Conservation (phyloP, 1,140 invertebrate species). For the Diabrotica virgifera region DNA sequence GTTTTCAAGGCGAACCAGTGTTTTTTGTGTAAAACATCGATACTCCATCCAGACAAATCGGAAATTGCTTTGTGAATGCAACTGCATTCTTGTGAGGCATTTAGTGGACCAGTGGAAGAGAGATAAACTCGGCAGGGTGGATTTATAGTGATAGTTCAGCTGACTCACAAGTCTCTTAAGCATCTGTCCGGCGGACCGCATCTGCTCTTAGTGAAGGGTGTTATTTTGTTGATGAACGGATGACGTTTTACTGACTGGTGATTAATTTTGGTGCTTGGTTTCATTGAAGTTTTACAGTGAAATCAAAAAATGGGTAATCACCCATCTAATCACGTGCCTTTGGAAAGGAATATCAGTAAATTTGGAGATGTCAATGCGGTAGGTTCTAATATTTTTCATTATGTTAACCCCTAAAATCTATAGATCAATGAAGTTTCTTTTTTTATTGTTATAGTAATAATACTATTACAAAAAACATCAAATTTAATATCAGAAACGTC, state of each 20-base stretch:
- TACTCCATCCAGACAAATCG: background rate
- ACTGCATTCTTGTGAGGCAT: constrained; percentile 9
- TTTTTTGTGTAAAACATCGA: constrained; percentile 6
- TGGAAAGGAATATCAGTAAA: constrained; percentile 52
- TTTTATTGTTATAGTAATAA: no score
- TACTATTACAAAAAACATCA: no score
- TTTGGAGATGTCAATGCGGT: constrained; percentile 43
- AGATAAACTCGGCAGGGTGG: background rate
- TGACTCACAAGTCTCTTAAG: constrained; percentile 26
- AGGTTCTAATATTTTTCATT: constrained; percentile 13
- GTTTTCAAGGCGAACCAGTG: constrained; percentile 12
- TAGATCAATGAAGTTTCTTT: no score
- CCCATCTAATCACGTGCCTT: constrained; percentile 65
- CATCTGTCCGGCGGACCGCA: constrained; percentile 33
- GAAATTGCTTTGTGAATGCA: background rate
- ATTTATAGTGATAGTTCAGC: constrained; percentile 11
- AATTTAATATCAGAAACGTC: no score
- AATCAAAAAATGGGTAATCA: constrained; percentile 61
- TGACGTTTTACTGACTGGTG: constrained; percentile 11
- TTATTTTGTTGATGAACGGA: constrained; percentile 12
- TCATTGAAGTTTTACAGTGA: constrained; percentile 6
- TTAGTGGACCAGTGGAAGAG: constrained; percentile 17
- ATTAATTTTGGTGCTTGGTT: constrained; percentile 16
- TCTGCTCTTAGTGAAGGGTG: constrained; percentile 26
- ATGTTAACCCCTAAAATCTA: no score